Conservation (phyloP, 1,140 invertebrate genomes). For the Telenomus remus region DNA sequence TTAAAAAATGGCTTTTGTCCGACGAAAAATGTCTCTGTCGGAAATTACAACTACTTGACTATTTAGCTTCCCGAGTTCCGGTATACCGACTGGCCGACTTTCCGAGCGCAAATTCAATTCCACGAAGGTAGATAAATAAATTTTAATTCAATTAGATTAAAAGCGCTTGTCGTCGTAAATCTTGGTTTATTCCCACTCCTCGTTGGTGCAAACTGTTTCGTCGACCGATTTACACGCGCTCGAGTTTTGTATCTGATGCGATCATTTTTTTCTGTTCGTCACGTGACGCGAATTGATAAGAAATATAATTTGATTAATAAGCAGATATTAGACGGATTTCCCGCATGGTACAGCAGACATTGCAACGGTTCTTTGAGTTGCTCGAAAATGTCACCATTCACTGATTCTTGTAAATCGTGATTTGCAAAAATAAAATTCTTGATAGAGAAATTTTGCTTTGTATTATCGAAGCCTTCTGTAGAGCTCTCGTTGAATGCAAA, state of each 20-base stretch:
- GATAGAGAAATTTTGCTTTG: constrained; percentile 9
- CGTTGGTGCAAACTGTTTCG: not conserved
- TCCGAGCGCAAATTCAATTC: not conserved
- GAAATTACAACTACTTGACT: constrained; percentile 5
- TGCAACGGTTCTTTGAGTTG: constrained; percentile 25
- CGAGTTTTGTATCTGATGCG: too few species aligned
- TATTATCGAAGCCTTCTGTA: constrained; percentile 31
- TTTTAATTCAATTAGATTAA: constrained; percentile 12
- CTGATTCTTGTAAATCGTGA: constrained; percentile 33
- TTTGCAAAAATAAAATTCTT: constrained; percentile 12
- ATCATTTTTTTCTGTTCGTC: constrained; percentile 2
- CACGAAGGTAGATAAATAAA: constrained; percentile 3
- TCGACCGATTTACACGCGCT: too few species aligned
- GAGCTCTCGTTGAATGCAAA: constrained; percentile 24
- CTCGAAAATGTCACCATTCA: constrained; percentile 38
- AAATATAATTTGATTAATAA: constrained; percentile 48
- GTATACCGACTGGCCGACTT: constrained; percentile 18
- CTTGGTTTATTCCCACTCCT: not conserved
- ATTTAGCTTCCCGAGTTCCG: constrained; percentile 11
- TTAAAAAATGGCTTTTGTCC: too few species aligned
- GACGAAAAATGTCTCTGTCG: not conserved
- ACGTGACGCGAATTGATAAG: constrained; percentile 17
- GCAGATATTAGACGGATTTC: constrained; percentile 13
- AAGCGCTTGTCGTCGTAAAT: constrained; percentile 5
- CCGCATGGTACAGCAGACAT: constrained; percentile 11